These are phyloP conservation scores for Serilophus lunatus DNA, from an alignment of 2,113 vertebrate species.

Conservation along the genomic window DNA sequence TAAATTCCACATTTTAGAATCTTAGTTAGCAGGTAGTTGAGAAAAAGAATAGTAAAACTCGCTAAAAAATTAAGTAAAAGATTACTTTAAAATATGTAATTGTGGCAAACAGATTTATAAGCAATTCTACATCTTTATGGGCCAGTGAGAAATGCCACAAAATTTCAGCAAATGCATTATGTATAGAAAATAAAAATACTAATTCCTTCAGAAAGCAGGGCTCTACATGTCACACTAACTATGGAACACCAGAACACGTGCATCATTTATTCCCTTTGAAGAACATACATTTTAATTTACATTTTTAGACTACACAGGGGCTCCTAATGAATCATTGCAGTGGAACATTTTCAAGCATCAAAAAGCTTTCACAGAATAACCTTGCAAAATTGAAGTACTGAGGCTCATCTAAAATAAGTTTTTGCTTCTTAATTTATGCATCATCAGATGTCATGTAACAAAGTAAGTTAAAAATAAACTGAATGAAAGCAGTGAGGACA, in stretches of 20 bases:
- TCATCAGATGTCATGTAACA: neutral
- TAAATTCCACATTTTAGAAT: neutral
- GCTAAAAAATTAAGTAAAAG: neutral
- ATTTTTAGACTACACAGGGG: neutral
- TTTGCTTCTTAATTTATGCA: neutral
- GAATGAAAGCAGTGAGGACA: neutral
- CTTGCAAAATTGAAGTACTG: neutral
- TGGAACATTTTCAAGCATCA: neutral
- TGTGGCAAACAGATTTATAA: neutral
- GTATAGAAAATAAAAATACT: neutral
- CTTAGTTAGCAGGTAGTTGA: neutral
- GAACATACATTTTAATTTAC: neutral
- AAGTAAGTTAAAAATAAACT: neutral
- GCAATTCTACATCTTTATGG: neutral
- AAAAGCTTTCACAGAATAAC: neutral
- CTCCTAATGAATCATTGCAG: neutral
- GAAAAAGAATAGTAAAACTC: neutral
- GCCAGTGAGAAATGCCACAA: neutral
- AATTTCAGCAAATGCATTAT: neutral
- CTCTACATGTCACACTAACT: neutral
- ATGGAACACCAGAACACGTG: neutral
- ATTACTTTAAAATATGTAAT: neutral
- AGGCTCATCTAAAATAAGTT: neutral
- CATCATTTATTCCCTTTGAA: neutral
- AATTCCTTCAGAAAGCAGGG: neutral